Evolutionary conservation across 2,797 vertebrate species (phyloP), one percentile per base, ranked within the genome.

Genomic region (Chelmon rostratus): DNA sequence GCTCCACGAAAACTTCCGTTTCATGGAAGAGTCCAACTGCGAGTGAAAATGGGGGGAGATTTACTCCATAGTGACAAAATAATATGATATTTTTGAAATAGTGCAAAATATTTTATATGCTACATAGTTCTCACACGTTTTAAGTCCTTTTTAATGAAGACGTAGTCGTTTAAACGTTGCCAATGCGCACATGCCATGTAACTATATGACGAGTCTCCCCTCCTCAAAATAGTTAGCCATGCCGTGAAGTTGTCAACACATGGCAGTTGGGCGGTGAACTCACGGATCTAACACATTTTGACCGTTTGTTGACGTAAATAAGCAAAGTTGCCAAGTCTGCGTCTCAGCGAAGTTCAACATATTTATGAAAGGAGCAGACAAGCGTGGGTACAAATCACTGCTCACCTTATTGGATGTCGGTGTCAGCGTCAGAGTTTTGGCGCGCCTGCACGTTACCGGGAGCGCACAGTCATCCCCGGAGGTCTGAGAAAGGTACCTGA

Each of bases 1-100:
- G 0, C 54, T 73, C 12, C 0, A 6, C 35, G 47, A 80, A 82
- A 76, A 87, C 90, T 93, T 94, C 94, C 94, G 92, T 37, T 77
- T 3, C 0, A 1, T 35, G 84, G 94, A 84, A 78, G 0, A 62
- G 46, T 73, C 80, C 89, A 94, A 84, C 3, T 80, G 16, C 18
- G n/a, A 28, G 25, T 0, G 0, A 11, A 52, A 73, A 5, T 58
- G 52, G 63, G 33, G 23, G 2, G 11, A 0, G 0, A 0, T 0
- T 0, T 0, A 4, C 0, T 47, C 18, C 2, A 4, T 0, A 3
- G 13, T 11, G 3, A 28, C 1, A 1, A 8, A 9, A 18, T 23
- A 52, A 23, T 15, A 21, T 3, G 5, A 21, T 3, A 0, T 0
- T 46, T 47, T 0, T 10, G 1, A 0, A 23, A 47, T 2, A 3